These are phyloP conservation scores for Drosophila emarginata DNA, from an alignment of 2,888 invertebrate genomes.

Conservation along the genomic window DNA sequence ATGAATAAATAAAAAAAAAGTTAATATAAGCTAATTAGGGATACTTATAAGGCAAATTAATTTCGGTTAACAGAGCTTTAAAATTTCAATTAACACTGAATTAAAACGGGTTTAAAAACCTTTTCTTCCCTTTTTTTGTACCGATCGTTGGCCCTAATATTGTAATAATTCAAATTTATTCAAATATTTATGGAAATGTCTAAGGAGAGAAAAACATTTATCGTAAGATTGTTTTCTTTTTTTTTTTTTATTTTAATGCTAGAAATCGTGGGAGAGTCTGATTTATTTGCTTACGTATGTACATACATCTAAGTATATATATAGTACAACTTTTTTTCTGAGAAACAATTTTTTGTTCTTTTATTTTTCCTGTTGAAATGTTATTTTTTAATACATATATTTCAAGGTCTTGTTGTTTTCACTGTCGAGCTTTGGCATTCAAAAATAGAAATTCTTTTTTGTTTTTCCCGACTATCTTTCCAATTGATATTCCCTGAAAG, in stretches of 20 bases:
- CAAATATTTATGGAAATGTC: neutral
- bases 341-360: neutral
- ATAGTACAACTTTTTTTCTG: slow-evolving; percentile 20
- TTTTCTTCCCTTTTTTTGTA: neutral
- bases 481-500: slow-evolving; percentile 50
- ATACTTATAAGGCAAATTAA: no score
- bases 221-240: no score
- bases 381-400: slow-evolving; percentile 24
- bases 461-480: slow-evolving; percentile 59
- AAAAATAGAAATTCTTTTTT: slow-evolving; percentile 57
- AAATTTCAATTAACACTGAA: neutral
- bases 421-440: slow-evolving; percentile 71
- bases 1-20: neutral
- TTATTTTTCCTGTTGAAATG: slow-evolving; percentile 16
- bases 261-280: slow-evolving; percentile 52
- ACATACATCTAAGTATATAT: no score
- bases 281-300: slow-evolving; percentile 65
- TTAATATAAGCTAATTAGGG: neutral
- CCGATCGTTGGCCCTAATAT: no score
- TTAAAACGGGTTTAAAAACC: neutral
- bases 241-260: slow-evolving; percentile 38
- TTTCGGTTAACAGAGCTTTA: neutral
- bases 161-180: neutral
- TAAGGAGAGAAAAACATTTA: neutral
- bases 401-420: slow-evolving; percentile 57